Evolutionary conservation across 2,888 invertebrate species (phyloP), one percentile per base, ranked within the genome.

Genomic region (Stenodera caucasica): DNA sequence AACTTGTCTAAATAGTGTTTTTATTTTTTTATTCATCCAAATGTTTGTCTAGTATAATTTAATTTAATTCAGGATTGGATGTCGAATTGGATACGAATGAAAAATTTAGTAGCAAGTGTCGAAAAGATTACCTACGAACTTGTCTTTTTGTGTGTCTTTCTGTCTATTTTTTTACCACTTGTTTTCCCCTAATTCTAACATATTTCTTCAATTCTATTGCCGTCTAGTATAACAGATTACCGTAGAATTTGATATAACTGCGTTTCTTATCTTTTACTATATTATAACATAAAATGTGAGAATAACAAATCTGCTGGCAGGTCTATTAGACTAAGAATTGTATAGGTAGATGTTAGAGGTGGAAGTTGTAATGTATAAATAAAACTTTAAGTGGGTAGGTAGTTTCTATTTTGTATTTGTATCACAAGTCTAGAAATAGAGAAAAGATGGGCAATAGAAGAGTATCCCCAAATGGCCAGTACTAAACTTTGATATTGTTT

Each of bases 401-500:
- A 40, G 37, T 40, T 40, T 40, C 37, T 40, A 40, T 40, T 40
- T 18, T 40, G 37, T 40, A 40, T 40, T 40, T 40, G 37, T 15
- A 40, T 40, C 37, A 40, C 37, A 40, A 40, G 37, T 18, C 37
- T 40, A 40, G n/a, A n/a, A n/a, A n/a, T n/a, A 29, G 37, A 40
- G 37, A 40, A 40, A 40, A 40, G 37, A 40, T 40, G 37, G 37
- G 37, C 37, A 40, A 40, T 40, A 40, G 37, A 18, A 15, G 18
- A 40, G 37, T 40, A 49, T 66, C 70, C 76, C 70, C 74, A 66
- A 65, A 76, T 69, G 78, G 67, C 75, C 69, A 70, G 76, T 75
- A 79, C 78, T 80, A 80, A 80, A 80, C 78, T 80, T 80, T 80
- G 79, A 80, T 80, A 80, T 80, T 80, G 80, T 78, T 80, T 80